phyloP scores from a whole-genome alignment of 2,797 vertebrate species.

The Spinus pinus region DNA sequence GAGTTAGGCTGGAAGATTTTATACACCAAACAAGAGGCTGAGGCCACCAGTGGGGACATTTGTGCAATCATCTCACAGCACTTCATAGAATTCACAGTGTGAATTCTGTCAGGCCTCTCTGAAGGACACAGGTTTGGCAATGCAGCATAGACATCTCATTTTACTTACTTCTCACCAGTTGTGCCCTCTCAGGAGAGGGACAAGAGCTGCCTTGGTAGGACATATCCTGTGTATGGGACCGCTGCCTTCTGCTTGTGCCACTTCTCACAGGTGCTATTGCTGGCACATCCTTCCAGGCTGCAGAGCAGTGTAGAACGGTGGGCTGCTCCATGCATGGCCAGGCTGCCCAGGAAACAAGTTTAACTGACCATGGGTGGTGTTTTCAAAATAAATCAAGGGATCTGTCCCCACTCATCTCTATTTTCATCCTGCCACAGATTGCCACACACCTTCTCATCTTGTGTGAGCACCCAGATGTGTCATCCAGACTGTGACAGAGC shows the following conservation, averaged over 20 bases:
- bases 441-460: background rate
- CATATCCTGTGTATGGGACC: accelerated
- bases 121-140: background rate
- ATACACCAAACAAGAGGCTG: background rate
- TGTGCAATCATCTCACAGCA: background rate
- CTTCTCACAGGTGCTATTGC: background rate
- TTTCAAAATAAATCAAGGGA: background rate
- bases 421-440: background rate
- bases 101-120: background rate
- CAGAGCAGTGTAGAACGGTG: background rate
- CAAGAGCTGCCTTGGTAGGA: background rate
- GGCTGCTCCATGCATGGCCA: background rate
- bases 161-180: background rate
- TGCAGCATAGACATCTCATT: background rate
- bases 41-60: background rate
- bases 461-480: background rate
- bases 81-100: background rate
- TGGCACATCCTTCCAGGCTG: background rate
- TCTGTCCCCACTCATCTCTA: background rate
- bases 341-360: background rate
- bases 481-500: background rate
- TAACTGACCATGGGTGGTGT: background rate
- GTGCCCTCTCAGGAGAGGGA: background rate
- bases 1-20: background rate
- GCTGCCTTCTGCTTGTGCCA: background rate